These are phyloP conservation scores for Phocoena phocoena DNA, from an alignment of 2,113 vertebrate species.

Conservation along the genomic window DNA sequence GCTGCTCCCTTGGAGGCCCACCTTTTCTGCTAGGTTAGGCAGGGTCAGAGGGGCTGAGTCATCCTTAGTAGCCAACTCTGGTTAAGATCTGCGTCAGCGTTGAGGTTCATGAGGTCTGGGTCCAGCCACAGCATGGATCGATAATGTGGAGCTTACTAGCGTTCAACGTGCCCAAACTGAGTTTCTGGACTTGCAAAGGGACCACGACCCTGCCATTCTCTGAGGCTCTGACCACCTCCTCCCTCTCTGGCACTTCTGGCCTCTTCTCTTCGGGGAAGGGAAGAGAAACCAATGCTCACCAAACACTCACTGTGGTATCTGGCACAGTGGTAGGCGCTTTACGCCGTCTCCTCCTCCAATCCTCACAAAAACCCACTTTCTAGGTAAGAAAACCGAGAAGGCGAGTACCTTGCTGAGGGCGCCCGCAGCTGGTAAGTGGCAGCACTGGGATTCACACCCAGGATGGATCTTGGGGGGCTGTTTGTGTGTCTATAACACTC, in stretches of 20 bases:
- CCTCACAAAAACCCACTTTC: background rate
- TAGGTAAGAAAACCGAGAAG: background rate
- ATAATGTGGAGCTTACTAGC: background rate
- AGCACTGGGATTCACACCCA: background rate
- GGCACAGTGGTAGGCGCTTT: background rate
- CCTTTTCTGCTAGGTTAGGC: background rate
- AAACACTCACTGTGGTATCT: background rate
- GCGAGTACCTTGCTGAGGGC: no score
- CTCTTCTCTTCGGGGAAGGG: background rate
- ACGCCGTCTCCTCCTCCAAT: background rate
- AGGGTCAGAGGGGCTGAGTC: background rate
- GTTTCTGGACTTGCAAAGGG: background rate
- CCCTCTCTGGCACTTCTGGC: background rate
- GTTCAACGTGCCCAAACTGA: background rate
- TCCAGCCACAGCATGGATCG: background rate
- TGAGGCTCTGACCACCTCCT: background rate
- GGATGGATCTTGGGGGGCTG: background rate
- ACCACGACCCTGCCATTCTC: background rate
- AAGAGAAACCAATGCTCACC: background rate
- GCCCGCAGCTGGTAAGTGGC: background rate
- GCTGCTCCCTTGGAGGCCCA: background rate
- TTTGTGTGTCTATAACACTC: background rate
- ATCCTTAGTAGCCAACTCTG: background rate
- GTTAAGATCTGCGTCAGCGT: no score
- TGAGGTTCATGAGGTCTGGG: background rate